Base-by-base conservation (phyloP, 2,888 invertebrate genomes). In the Xanthostigma xanthostigma region DNA sequence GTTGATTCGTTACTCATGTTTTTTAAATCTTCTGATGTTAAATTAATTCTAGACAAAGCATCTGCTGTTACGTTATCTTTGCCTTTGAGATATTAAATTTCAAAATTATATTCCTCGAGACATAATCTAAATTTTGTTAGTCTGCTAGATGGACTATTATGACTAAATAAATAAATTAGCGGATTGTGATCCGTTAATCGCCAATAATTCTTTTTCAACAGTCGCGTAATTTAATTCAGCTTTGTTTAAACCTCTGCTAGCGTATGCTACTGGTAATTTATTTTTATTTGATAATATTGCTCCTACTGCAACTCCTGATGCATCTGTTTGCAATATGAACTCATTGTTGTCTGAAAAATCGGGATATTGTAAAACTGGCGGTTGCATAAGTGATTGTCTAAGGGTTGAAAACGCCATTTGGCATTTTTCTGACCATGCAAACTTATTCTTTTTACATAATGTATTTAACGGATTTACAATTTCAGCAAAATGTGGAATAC, bases 41-140 rank as follows among this genome's bases (percentile, higher is more conserved):
- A 36, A 27, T 41, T 35, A 13, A 53, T 45, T 9, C 45, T 12
- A 11, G 49, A 50, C 8, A 50, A 47, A 36, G 49, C 51, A 36
- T 49, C 52, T 41, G 53, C 51, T 35, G 37, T 34, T 9, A 49
- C 48, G 37, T 53, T 53, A 40, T 54, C 53, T 46, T 54, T 56
- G 8, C 55, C 55, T 49, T 49, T 51, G 17, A 55, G 50, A 44
- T 57, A 50, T 38, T 55, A 49, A 38, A 58, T 50, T 27, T 36
- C 40, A 41, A 56, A 58, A 42, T 55, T 50, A 39, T 54, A 56
- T 48, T 56, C 56, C 37, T 55, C 51, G 35, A 60, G 44, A 12
- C 53, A 52, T 17, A 58, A 50, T 41, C 58, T 46, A 48, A 58
- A 58, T 49, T 55, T 55, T 8, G 54, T 56, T 14, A 59, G 44